Evolutionary conservation across 2,888 invertebrate species (phyloP).

Genomic region (Nymphalis urticae): DNA sequence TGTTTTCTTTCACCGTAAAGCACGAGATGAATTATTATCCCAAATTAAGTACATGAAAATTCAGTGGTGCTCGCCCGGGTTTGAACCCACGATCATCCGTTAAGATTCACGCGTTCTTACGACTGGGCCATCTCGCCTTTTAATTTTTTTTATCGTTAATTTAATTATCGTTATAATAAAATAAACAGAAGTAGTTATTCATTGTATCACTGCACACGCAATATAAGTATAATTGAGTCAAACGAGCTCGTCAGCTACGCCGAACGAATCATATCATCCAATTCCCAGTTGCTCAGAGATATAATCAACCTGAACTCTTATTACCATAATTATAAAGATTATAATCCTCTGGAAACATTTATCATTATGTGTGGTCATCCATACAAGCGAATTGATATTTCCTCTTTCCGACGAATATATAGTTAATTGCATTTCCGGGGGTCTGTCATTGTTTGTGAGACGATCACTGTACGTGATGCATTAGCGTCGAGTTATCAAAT

Average conservation of each 20-base stretch:
- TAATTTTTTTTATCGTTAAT: too few relatives aligned
- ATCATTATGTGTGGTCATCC: conserved; percentile 38
- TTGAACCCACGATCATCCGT: too few relatives aligned
- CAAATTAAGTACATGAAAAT: too few relatives aligned
- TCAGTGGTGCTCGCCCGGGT: too few relatives aligned
- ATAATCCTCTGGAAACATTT: conserved; percentile 17
- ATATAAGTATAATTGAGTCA: conserved; percentile 59
- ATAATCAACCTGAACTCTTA: conserved; percentile 25
- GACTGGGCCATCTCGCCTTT: too few relatives aligned
- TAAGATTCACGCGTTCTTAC: too few relatives aligned
- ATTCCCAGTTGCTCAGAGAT: conserved; percentile 50
- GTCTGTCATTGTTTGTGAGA: conserved; percentile 73
- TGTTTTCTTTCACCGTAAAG: too few relatives aligned
- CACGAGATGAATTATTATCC: too few relatives aligned
- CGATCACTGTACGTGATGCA: conserved; percentile 55
- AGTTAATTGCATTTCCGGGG: conserved; percentile 78
- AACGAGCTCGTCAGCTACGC: conserved; percentile 54
- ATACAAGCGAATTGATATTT: conserved; percentile 76
- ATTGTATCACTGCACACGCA: conserved; percentile 41
- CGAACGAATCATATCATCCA: conserved; percentile 55
- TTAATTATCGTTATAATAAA: conserved; percentile 22
- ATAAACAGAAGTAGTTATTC: conserved; percentile 30
- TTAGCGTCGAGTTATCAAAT: conserved; percentile 46
- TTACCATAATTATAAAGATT: conserved; percentile 25
- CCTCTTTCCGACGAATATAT: conserved; percentile 76